A percentile compares a stretch with the other conserved stretches of the same genome.
These are phyloP conservation scores for Cynaeus angustus DNA, from an alignment of 2,888 invertebrate genomes.

Conservation along the genomic window DNA sequence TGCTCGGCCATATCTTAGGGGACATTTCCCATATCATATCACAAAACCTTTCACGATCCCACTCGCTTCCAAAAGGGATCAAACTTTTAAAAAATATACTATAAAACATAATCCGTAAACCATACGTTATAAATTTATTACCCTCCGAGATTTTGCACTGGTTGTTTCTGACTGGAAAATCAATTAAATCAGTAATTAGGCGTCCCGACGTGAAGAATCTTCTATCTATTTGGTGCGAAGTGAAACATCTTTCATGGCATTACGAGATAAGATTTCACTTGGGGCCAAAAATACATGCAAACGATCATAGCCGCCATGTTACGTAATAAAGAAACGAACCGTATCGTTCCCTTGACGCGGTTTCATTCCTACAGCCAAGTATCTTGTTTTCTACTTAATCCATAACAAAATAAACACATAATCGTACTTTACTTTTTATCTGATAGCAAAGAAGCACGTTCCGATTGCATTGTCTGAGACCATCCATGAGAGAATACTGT, in stretches of 20 bases:
- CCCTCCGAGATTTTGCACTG: conserved; percentile 10
- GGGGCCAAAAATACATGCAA: conserved; percentile 60
- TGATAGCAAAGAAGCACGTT: conserved; percentile 15
- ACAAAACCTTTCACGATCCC: conserved; percentile 56
- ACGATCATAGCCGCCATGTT: conserved; percentile 59
- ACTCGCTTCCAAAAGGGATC: conserved; percentile 53
- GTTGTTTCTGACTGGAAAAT: conserved; percentile 51
- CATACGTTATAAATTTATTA: conserved; percentile 60
- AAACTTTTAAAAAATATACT: conserved; percentile 61
- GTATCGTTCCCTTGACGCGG: conserved; percentile 59
- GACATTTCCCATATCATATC: conserved; percentile 62
- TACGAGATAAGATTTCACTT: conserved; percentile 59
- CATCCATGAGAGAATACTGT: conserved; percentile 8
- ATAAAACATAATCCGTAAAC: conserved; percentile 61
- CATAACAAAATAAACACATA: conserved; percentile 54
- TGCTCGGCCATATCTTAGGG: conserved; percentile 60
- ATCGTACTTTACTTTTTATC: conserved; percentile 44
- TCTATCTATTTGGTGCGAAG: conserved; percentile 28
- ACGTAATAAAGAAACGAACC: conserved; percentile 59
- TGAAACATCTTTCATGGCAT: conserved; percentile 47
- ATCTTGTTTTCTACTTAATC: conserved; percentile 55
- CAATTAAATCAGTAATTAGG: conserved; percentile 24
- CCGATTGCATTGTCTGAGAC: conserved; percentile 21
- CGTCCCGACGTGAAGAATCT: conserved; percentile 25
- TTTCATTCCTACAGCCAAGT: conserved; percentile 43